Evolutionary conservation across 2,888 invertebrate genomes (phyloP).

Genomic region (Dynastes maya): DNA sequence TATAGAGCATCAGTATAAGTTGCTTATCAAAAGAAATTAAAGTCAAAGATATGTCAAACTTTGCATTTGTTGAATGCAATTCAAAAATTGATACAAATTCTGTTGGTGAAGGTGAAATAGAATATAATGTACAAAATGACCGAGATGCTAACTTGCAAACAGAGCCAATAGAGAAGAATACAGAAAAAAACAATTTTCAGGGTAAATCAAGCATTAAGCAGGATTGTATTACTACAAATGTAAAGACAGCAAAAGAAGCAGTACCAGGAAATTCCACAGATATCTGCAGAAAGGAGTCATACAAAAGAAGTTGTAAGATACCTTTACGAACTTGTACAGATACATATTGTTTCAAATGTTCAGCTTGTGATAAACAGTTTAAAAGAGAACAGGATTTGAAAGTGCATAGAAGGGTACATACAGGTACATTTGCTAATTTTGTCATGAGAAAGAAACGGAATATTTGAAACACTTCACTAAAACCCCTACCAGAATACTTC

Average conservation of each 20-base stretch:
- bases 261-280: no score
- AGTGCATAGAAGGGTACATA: conserved; percentile 71
- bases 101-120: conserved; percentile 61
- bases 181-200: conserved; percentile 65
- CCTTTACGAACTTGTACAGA: conserved; percentile 66
- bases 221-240: background rate
- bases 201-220: background rate
- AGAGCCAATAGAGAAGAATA: conserved; percentile 67
- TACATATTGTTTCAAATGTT: conserved; percentile 69
- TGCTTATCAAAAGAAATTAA: background rate
- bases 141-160: conserved; percentile 55
- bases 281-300: no score
- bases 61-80: conserved; percentile 67
- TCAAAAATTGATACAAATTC: conserved; percentile 61
- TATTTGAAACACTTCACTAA: no score
- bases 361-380: conserved; percentile 69
- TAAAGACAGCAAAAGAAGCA: no score
- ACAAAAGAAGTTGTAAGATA: background rate
- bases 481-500: no score
- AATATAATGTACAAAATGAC: conserved; percentile 40
- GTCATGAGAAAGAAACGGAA: background rate
- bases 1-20: no score
- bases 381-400: conserved; percentile 70
- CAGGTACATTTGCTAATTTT: conserved; percentile 61
- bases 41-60: conserved; percentile 58